Base-by-base conservation (phyloP, 2,797 vertebrate species). In the Siniperca scherzeri region DNA sequence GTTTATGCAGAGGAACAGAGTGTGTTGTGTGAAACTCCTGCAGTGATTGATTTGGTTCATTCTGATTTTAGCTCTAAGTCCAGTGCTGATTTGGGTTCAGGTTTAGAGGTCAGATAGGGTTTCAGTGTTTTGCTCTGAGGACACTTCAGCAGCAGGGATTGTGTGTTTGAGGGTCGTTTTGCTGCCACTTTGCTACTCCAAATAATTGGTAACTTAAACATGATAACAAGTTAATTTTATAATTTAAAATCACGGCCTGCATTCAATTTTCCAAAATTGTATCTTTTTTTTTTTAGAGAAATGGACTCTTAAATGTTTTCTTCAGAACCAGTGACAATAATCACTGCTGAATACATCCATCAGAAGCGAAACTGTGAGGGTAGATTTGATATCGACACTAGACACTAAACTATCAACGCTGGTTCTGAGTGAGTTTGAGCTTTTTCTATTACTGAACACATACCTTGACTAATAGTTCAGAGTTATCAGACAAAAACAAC, bases 181-280 rank as follows among this genome's bases (percentile, higher is more conserved):
- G 5, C 21, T 59, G 40, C 59, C 22, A 36, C 2, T 40, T 69
- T 40, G 4, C 27, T 3, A 3, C 30, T 50, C 3, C 64, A 67
- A 50, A 22, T 11, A 38, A 25, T 25, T 33, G 2, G 0, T 46
- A 50, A 60, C 17, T 17, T 38, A 22, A 38, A 52, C 0, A 30
- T 1, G 0, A 40, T 48, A 65, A 64, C 1, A 19, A 48, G 33
- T 6, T 0, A 10, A 1, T 22, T 74, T 33, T 17, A 36, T 65
- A 3, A 38, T 1, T 27, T 69, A 0, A 53, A 36, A 55, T 55
- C 38, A 1, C 12, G 10, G 7, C 5, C 9, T 52, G 70, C 0
- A 21, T 7, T 25, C 1, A 33, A 5, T 52, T 40, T 40, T 33
- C 21, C 0, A 0, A 10, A 52, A 22, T 1, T 25, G 0, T 10